Conservation (phyloP, 2,888 invertebrate species). For the Urechis unicinctus region DNA sequence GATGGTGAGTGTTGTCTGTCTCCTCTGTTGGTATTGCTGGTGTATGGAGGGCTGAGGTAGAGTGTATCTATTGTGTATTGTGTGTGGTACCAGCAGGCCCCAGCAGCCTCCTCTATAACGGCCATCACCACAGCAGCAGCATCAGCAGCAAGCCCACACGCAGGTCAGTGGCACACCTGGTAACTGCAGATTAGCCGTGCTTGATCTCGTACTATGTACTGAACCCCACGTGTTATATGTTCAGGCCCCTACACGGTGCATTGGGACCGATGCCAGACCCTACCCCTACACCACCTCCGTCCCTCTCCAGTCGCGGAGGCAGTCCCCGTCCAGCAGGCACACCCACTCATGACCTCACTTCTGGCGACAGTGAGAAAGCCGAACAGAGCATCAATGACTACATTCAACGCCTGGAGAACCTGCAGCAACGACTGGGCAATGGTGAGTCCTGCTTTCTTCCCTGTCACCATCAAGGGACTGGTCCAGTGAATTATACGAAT, state of each 20-base stretch:
- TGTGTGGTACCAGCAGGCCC: no score
- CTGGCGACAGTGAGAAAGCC: no score
- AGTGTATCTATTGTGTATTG: no score
- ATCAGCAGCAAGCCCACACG: background rate
- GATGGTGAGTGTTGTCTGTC: no score
- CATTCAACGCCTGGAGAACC: constrained; percentile 15
- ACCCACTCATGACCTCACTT: no score
- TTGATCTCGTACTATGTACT: no score
- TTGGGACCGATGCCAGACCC: constrained; percentile 2
- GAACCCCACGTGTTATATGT: background rate
- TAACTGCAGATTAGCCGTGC: no score
- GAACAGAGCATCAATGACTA: constrained; percentile 13
- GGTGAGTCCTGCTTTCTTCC: no score
- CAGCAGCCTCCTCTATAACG: background rate
- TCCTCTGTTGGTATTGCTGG: no score
- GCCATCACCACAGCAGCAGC: background rate
- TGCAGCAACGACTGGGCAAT: constrained; percentile 8
- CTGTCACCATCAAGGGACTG: no score
- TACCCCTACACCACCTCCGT: background rate
- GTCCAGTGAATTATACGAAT: no score
- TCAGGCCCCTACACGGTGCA: background rate
- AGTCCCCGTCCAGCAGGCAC: background rate
- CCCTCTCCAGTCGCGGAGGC: background rate
- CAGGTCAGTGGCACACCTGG: background rate
- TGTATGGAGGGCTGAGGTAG: no score